Conservation (phyloP, 2,888 invertebrate species). For the Scaptomyza cyrtandrae region DNA sequence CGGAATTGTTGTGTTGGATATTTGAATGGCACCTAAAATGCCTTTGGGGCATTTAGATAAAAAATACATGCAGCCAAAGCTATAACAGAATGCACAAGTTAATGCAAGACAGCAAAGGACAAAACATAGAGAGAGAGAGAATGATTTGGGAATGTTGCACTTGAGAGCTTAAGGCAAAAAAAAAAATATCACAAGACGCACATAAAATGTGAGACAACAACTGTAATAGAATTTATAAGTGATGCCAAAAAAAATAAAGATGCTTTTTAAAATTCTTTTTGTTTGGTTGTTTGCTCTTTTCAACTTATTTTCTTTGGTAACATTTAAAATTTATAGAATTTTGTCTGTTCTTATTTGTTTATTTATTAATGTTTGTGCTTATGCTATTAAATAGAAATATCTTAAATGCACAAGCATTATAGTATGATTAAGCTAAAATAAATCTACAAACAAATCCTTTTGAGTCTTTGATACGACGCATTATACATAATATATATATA, state of each 20-base stretch:
- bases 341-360: neutral
- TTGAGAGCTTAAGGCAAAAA: slow-evolving; percentile 55
- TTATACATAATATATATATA: too few relatives aligned
- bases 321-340: slow-evolving; percentile 4
- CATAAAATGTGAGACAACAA: slow-evolving; percentile 58
- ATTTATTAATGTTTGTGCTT: too few relatives aligned
- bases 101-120: slow-evolving; percentile 9
- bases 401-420: too few relatives aligned
- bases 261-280: neutral
- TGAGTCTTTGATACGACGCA: too few relatives aligned
- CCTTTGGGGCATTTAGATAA: slow-evolving; percentile 75
- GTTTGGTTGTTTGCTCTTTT: slow-evolving; percentile 9
- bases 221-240: slow-evolving; percentile 41
- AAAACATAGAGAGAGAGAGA: neutral
- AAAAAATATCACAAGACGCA: slow-evolving; percentile 56
- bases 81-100: slow-evolving; percentile 45
- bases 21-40: slow-evolving; percentile 63
- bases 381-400: too few relatives aligned
- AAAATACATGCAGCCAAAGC: slow-evolving; percentile 62
- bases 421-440: too few relatives aligned
- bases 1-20: slow-evolving; percentile 49
- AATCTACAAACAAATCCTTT: too few relatives aligned
- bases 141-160: slow-evolving; percentile 40
- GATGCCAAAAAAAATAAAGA: neutral
- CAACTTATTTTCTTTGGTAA: neutral